phyloP scores from a whole-genome alignment of 1,140 invertebrate genomes.

The Conopomorpha cramerella region DNA sequence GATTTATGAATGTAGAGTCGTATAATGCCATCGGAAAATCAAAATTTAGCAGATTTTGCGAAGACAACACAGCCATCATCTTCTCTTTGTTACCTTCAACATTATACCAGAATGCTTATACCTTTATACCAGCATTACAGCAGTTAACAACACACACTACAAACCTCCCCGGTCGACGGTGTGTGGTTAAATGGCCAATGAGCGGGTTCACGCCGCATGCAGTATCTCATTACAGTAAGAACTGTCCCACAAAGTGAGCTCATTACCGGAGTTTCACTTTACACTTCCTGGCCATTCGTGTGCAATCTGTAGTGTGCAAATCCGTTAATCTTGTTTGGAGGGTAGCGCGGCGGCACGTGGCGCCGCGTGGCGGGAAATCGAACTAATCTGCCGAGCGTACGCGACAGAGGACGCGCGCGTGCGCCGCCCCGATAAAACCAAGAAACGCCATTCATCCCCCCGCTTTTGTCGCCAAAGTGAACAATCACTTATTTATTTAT shows the following conservation, averaged over 20 bases:
- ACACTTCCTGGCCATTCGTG: conserved; percentile 56
- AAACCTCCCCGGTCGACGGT: too few species aligned
- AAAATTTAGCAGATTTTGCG: too few species aligned
- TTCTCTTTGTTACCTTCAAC: too few species aligned
- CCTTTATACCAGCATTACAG: too few species aligned
- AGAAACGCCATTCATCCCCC: conserved; percentile 55
- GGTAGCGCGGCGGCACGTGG: conserved; percentile 41
- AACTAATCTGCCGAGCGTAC: conserved; percentile 51
- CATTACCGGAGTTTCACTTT: conserved; percentile 55
- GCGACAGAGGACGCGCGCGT: conserved; percentile 46
- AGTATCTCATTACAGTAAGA: conserved; percentile 16
- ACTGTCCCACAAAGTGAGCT: conserved; percentile 40
- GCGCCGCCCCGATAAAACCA: conserved; percentile 49
- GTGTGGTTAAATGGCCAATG: too few species aligned
- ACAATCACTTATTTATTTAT: conserved; percentile 59
- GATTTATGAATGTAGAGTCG: too few species aligned
- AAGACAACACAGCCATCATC: too few species aligned
- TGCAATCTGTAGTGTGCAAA: conserved; percentile 60
- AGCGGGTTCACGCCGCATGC: conserved; percentile 1
- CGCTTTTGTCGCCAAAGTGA: conserved; percentile 53
- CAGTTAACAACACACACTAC: too few species aligned
- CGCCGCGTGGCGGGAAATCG: conserved; percentile 51
- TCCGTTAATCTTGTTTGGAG: conserved; percentile 59
- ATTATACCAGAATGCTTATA: too few species aligned
- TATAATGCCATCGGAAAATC: too few species aligned